These are phyloP conservation scores for Mycalesis mineus DNA, from an alignment of 2,888 invertebrate genomes.

Conservation along the genomic window DNA sequence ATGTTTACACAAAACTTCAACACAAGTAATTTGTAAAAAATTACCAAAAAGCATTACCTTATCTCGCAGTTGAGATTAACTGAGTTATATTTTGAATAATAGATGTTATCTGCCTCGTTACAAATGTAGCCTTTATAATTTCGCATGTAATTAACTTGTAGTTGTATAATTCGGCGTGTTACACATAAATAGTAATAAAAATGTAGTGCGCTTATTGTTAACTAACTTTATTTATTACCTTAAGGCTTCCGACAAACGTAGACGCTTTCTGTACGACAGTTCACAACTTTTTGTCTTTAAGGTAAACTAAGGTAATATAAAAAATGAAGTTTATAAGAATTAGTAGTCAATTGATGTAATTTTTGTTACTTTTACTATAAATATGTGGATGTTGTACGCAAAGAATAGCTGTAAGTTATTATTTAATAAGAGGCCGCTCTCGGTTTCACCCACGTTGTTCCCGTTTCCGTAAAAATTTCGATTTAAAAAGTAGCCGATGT, in stretches of 20 bases:
- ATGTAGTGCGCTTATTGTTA: slow-evolving; percentile 16
- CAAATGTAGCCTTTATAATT: slow-evolving; percentile 26
- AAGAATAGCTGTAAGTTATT: too few relatives aligned
- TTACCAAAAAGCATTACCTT: slow-evolving; percentile 7
- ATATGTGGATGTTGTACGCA: too few relatives aligned
- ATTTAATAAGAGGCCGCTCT: too few relatives aligned
- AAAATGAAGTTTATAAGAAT: too few relatives aligned
- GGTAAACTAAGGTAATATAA: too few relatives aligned
- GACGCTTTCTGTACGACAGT: too few relatives aligned
- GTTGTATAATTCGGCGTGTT: slow-evolving; percentile 13
- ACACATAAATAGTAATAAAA: slow-evolving; percentile 22
- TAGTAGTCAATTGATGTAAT: too few relatives aligned
- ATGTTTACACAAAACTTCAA: slow-evolving; percentile 7
- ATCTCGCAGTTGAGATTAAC: slow-evolving; percentile 7
- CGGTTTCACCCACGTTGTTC: too few relatives aligned
- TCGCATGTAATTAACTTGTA: slow-evolving; percentile 23
- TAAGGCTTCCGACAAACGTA: neutral
- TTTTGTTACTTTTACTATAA: too few relatives aligned
- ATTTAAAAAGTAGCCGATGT: too few relatives aligned
- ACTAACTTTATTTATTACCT: slow-evolving; percentile 4
- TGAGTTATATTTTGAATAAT: slow-evolving; percentile 9
- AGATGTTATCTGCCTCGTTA: slow-evolving; percentile 21
- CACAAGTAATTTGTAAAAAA: neutral
- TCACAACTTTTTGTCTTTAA: too few relatives aligned
- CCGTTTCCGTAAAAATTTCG: too few relatives aligned